Conservation (phyloP, 2,888 invertebrate species). For the Cerceris ruficornis region DNA sequence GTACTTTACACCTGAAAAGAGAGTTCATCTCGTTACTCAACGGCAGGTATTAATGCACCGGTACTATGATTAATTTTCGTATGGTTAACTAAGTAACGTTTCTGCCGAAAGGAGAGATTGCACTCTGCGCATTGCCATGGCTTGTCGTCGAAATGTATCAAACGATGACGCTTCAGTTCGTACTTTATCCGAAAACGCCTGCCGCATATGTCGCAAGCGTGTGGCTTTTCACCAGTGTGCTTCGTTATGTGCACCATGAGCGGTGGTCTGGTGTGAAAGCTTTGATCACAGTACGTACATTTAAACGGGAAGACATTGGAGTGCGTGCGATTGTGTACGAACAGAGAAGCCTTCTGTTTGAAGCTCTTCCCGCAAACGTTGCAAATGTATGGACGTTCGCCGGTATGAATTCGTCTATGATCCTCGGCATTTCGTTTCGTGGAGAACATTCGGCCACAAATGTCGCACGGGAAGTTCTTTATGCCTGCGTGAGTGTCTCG, state of each 20-base stretch:
- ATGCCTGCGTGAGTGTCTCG: slow-evolving; percentile 86
- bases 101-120: slow-evolving; percentile 82
- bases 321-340: slow-evolving; percentile 86
- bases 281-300: slow-evolving; percentile 85
- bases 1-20: slow-evolving; percentile 69
- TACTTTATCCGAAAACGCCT: slow-evolving; percentile 84
- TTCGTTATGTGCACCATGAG: slow-evolving; percentile 84
- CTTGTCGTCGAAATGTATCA: slow-evolving; percentile 83
- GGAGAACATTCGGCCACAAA: slow-evolving; percentile 84
- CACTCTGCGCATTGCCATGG: slow-evolving; percentile 82
- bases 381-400: slow-evolving; percentile 77
- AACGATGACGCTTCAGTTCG: slow-evolving; percentile 84
- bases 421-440: slow-evolving; percentile 85
- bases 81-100: slow-evolving; percentile 83
- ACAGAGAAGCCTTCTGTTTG: slow-evolving; percentile 86
- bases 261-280: slow-evolving; percentile 84
- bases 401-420: slow-evolving; percentile 77
- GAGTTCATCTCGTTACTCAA: slow-evolving; percentile 54
- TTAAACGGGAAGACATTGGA: slow-evolving; percentile 83
- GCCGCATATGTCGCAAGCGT: slow-evolving; percentile 84
- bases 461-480: slow-evolving; percentile 84
- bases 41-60: slow-evolving; percentile 26
- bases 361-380: slow-evolving; percentile 85
- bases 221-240: slow-evolving; percentile 86
- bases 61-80: slow-evolving; percentile 80